Evolutionary conservation across 53 echinoderm and acorn worm genomes (phyloP).

Genomic region (Stichopus horrens): DNA sequence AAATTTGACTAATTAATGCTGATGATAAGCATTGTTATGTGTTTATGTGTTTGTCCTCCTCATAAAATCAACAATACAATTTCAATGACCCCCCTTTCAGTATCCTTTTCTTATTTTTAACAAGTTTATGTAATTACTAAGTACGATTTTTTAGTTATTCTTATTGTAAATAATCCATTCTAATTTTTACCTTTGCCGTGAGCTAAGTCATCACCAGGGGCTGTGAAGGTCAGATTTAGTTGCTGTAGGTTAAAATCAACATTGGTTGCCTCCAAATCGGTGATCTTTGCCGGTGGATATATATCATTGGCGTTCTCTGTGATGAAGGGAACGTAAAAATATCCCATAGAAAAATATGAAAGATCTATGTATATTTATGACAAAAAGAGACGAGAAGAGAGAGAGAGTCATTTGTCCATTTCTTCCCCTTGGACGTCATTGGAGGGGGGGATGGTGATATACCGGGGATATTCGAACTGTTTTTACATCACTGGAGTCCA

Average conservation of each 20-base stretch:
- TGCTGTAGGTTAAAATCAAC: conserved; percentile 32
- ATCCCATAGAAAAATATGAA: neutral
- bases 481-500: too few species aligned
- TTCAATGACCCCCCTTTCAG: too few species aligned
- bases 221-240: conserved; percentile 69
- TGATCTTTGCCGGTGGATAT: conserved; percentile 77
- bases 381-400: neutral
- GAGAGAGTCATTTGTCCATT: neutral
- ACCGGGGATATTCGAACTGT: too few species aligned
- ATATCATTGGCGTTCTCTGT: conserved; percentile 58
- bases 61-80: too few species aligned
- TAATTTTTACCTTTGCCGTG: conserved; percentile 69
- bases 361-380: neutral
- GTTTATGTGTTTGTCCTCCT: too few species aligned
- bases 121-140: too few species aligned
- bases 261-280: conserved; percentile 60
- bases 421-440: neutral
- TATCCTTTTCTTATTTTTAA: too few species aligned
- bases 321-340: neutral
- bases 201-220: conserved; percentile 83
- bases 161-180: too few species aligned
- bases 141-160: too few species aligned
- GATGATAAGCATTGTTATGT: too few species aligned
- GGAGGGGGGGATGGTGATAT: too few species aligned
- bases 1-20: too few species aligned